Evolutionary conservation across 2,888 invertebrate genomes (phyloP).

Genomic region (Abscondita cerata): DNA sequence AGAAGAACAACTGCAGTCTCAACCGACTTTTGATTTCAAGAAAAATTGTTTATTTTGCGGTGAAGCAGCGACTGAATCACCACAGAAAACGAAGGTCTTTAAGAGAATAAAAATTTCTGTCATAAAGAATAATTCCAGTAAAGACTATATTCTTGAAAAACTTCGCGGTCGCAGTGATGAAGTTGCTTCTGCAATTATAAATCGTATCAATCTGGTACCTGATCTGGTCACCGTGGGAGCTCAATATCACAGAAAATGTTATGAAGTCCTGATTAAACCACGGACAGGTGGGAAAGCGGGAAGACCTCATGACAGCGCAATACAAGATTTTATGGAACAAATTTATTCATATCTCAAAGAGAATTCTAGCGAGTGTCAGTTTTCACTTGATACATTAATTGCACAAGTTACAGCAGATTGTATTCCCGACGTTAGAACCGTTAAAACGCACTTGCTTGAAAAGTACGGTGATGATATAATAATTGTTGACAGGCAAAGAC

Average conservation of each 20-base stretch:
- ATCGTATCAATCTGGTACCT: too few relatives aligned
- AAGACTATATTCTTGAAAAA: slow-evolving; percentile 1
- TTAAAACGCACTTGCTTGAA: neutral
- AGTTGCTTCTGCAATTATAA: slow-evolving; percentile 1
- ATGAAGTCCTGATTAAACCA: neutral
- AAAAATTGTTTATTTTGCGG: slow-evolving; percentile 6
- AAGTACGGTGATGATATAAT: slow-evolving; percentile 4
- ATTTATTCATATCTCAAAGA: neutral
- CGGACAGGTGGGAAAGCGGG: neutral
- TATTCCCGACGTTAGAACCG: neutral
- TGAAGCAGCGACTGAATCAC: neutral
- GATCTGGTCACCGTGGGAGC: slow-evolving; percentile 1
- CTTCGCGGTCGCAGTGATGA: slow-evolving; percentile 1
- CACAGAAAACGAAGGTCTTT: neutral
- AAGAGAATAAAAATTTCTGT: neutral
- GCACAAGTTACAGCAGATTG: neutral
- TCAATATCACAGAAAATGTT: neutral
- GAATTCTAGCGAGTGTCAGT: neutral
- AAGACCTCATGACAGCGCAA: neutral
- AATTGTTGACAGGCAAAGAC: neutral
- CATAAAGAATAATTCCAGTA: neutral
- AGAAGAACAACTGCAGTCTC: neutral
- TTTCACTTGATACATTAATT: slow-evolving; percentile 2
- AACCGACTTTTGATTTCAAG: neutral
- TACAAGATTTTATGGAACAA: neutral